Base-by-base conservation (phyloP, 2,888 invertebrate species). In the Drosophila anomelani region DNA sequence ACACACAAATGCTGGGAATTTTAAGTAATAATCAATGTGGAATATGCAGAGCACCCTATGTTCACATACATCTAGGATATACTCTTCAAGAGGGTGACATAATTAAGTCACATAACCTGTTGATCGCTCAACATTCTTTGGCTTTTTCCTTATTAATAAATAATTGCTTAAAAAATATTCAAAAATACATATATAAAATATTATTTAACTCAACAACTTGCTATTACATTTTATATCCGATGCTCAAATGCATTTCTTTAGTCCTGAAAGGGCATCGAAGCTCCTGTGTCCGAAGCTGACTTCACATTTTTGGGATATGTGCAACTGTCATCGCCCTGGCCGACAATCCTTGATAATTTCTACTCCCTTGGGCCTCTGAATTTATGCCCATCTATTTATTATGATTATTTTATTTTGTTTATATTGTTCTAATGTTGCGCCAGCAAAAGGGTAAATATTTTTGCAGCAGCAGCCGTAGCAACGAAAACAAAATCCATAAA, bases 391-490 rank as follows among this genome's bases (percentile, higher is more conserved):
- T 70, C 69, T 73, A 81, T 84, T 82, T 82, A 79, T 79, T 80
- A 86, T 86, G 76, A 86, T 81, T 81, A 78, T 78, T 71, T 77
- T 71, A 80, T 71, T 73, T 78, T 83, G 84, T 81, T 86, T 75
- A 80, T 80, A 77, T 81, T 84, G 80, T 78, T 79, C 79, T 79
- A 86, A 81, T 86, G 81, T 70, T 75, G 70, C 81, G 67, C 72
- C 78, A 78, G 67, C 53, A 78, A 70, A 46, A 69, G 71, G 64
- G 76, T 70, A 86, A 84, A 86, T 81, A 81, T 84, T 84, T 66
- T 84, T 81, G 73, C 84, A 62, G 38, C 23, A 63, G 63, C 62
- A 60, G 55, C 56, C 51, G 49, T 47, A 56, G 66, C 67, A 76
- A 64, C 41, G 54, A 71, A 58, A 81, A 74, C 76, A 78, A 72